Percentiles rank a stretch among this genome's conserved stretches.
These are phyloP conservation scores for Sylvilagus bachmani DNA, from an alignment of 2,113 vertebrate genomes.

Conservation along the genomic window DNA sequence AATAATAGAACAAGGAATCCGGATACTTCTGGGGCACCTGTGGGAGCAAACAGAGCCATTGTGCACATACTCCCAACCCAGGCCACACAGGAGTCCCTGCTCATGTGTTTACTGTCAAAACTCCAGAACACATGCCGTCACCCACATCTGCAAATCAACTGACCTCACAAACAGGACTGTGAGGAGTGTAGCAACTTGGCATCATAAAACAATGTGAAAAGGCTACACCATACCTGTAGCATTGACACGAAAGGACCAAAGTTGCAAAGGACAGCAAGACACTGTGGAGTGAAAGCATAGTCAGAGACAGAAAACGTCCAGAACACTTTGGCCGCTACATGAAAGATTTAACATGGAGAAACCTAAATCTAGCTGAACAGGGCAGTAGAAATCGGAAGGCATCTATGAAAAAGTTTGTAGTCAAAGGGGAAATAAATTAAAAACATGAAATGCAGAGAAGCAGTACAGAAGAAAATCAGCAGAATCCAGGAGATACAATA, in stretches of 20 bases:
- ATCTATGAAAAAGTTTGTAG: background rate
- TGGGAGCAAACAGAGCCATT: background rate
- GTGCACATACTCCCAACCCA: background rate
- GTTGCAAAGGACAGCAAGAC: background rate
- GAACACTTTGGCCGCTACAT: background rate
- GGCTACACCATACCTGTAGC: background rate
- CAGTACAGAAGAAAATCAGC: background rate
- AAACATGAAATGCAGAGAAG: background rate
- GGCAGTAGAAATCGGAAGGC: background rate
- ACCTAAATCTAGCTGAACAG: background rate
- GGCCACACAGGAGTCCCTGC: background rate
- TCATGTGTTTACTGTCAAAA: background rate
- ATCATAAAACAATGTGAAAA: background rate
- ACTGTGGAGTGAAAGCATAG: background rate
- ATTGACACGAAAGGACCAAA: background rate
- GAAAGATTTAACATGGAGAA: background rate
- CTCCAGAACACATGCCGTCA: background rate
- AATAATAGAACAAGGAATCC: background rate
- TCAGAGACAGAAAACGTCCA: background rate
- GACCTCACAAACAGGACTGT: background rate
- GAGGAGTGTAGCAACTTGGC: background rate
- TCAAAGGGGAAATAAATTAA: background rate
- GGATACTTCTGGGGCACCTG: background rate
- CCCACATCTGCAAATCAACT: too few relatives aligned
- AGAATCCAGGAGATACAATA: background rate